Conservation (phyloP, 2,113 vertebrate genomes). For the Dromas ardeola region DNA sequence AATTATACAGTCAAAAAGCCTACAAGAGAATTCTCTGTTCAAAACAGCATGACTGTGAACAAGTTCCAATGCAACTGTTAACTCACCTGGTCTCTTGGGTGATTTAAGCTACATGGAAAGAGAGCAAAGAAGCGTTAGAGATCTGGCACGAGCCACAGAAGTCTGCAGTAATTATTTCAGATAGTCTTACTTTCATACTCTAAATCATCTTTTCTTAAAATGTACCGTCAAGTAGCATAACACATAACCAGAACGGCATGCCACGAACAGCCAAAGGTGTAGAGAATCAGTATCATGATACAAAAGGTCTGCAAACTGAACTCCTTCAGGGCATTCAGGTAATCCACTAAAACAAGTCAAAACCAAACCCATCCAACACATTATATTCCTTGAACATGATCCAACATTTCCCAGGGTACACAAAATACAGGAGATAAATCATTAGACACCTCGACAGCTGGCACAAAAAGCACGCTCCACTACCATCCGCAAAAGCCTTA, state of each 20-base stretch:
- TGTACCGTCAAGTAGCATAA: not conserved
- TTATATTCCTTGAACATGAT: not conserved
- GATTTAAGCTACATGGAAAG: constrained; percentile 90
- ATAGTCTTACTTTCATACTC: not conserved
- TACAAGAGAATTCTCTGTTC: not conserved
- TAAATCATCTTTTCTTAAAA: not conserved
- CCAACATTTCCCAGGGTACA: not conserved
- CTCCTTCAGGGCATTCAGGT: not conserved
- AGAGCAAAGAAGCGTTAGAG: constrained; percentile 62
- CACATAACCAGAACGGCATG: not conserved
- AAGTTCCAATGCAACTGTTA: not conserved
- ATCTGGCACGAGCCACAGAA: not conserved
- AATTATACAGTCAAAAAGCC: not conserved
- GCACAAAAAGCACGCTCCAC: not conserved
- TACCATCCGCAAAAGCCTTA: not conserved
- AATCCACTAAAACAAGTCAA: not conserved
- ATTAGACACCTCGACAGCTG: not conserved
- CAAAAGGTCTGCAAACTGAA: not conserved
- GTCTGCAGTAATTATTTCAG: not conserved
- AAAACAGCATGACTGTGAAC: not conserved
- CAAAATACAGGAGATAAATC: not conserved
- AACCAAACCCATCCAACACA: not conserved
- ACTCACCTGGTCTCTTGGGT: constrained; percentile 95
- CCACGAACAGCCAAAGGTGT: not conserved
- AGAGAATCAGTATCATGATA: not conserved